A percentile compares a stretch with the other conserved stretches of the same genome.
Conservation (phyloP, 2,113 vertebrate species). For the Megaceryle maxima region DNA sequence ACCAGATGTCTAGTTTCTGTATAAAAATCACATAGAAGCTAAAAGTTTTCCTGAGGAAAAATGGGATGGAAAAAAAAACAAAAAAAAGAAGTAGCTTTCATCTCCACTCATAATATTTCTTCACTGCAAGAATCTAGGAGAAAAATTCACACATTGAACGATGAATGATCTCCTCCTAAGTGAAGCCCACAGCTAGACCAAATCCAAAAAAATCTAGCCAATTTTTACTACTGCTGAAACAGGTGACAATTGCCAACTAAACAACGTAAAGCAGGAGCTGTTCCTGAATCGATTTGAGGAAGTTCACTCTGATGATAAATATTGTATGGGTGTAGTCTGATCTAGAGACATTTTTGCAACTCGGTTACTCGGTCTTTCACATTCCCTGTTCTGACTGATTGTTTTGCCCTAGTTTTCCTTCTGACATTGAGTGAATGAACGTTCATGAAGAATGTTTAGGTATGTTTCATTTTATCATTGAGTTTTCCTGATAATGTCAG, state of each 20-base stretch:
- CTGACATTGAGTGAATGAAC: neutral
- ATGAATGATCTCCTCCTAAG: neutral
- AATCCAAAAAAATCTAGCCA: neutral
- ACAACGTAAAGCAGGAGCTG: neutral
- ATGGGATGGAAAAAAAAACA: fast-evolving
- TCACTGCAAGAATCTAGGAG: neutral
- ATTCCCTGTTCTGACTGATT: neutral
- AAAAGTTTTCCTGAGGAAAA: neutral
- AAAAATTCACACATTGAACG: neutral
- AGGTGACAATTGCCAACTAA: neutral
- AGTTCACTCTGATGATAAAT: neutral
- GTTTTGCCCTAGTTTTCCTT: neutral
- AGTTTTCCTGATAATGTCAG: neutral
- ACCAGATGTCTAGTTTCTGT: neutral
- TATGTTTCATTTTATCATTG: neutral
- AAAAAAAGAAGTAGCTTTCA: neutral
- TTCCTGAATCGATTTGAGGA: neutral
- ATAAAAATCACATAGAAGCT: neutral
- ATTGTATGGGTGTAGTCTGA: neutral
- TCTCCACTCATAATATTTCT: neutral
- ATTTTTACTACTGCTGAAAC: neutral
- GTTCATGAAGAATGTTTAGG: neutral
- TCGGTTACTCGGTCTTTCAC: neutral
- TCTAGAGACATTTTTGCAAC: neutral
- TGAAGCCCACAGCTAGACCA: neutral